Evolutionary conservation across 92 coral and sea anemone genomes (phyloP).

Genomic region (Scolanthus callimorphus): DNA sequence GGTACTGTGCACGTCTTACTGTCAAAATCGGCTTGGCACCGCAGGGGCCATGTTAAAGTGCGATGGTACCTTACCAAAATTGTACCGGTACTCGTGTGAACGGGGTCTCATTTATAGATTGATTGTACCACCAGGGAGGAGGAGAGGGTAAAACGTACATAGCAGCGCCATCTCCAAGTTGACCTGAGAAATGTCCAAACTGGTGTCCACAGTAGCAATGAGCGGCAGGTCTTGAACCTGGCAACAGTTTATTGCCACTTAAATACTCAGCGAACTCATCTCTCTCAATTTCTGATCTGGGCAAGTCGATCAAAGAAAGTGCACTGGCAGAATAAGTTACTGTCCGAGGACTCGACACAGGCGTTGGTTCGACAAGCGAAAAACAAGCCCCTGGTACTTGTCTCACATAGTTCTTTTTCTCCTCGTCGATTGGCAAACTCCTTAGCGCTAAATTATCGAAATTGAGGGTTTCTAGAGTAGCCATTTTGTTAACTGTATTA

Average conservation of each 20-base stretch:
- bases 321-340: slow-evolving; percentile 72
- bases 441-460: slow-evolving; percentile 81
- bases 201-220: slow-evolving; percentile 99
- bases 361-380: slow-evolving; percentile 84
- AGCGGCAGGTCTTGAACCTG: slow-evolving; percentile 92
- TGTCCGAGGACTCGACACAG: slow-evolving; percentile 73
- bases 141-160: no score
- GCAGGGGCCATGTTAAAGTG: no score
- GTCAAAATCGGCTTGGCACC: no score
- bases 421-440: slow-evolving; percentile 80
- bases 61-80: no score
- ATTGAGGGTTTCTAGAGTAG: slow-evolving; percentile 77
- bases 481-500: slow-evolving; percentile 55
- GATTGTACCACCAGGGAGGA: no score
- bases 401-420: slow-evolving; percentile 70
- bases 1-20: no score
- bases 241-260: slow-evolving; percentile 84
- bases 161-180: slow-evolving; percentile 98
- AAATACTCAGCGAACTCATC: slow-evolving; percentile 86
- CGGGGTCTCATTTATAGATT: no score
- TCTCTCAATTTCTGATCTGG: slow-evolving; percentile 55
- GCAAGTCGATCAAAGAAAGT: slow-evolving; percentile 67
- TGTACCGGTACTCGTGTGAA: no score
- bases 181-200: slow-evolving; percentile 95
- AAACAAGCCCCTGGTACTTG: slow-evolving; percentile 90